A percentile compares a stretch with the other conserved stretches of the same genome.
phyloP scores from a whole-genome alignment of 2,113 vertebrate species.

The Cryptomyrus ogoouensis region DNA sequence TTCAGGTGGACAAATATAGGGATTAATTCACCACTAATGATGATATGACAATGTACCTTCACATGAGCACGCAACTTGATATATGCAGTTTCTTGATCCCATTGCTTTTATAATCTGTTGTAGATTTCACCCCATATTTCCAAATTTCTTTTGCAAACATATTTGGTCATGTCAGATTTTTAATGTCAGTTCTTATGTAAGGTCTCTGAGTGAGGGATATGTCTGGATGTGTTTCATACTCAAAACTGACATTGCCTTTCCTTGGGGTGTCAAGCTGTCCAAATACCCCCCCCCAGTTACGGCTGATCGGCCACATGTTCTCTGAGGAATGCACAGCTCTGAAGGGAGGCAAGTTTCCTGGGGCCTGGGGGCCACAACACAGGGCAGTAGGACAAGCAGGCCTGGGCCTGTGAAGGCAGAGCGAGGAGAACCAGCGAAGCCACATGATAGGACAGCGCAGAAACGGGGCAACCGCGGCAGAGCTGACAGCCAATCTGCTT shows the following conservation, averaged over 20 bases:
- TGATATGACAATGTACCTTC: neutral
- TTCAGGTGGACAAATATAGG: neutral
- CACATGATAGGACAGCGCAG: neutral
- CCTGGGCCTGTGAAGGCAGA: neutral
- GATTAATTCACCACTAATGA: neutral
- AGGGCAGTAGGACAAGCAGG: constrained; percentile 24
- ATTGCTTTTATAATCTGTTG: neutral
- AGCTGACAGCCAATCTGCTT: neutral
- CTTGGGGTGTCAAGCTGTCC: constrained; percentile 9
- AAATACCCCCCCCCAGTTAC: constrained; percentile 20
- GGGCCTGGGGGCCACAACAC: constrained; percentile 32
- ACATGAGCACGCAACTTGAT: neutral
- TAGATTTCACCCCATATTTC: neutral
- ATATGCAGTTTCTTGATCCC: neutral
- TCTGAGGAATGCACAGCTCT: constrained; percentile 36
- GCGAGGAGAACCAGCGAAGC: constrained; percentile 3
- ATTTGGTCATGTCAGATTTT: constrained; percentile 15
- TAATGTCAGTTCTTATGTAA: neutral
- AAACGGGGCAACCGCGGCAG: neutral
- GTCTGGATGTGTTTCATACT: constrained; percentile 11
- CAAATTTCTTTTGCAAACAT: neutral
- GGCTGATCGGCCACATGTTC: constrained; percentile 44
- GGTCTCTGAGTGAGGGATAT: constrained; percentile 2
- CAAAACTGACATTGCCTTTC: neutral
- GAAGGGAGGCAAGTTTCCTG: constrained; percentile 45